Evolutionary conservation across 2,113 vertebrate species (phyloP).

Genomic region (Cromileptes altivelis): DNA sequence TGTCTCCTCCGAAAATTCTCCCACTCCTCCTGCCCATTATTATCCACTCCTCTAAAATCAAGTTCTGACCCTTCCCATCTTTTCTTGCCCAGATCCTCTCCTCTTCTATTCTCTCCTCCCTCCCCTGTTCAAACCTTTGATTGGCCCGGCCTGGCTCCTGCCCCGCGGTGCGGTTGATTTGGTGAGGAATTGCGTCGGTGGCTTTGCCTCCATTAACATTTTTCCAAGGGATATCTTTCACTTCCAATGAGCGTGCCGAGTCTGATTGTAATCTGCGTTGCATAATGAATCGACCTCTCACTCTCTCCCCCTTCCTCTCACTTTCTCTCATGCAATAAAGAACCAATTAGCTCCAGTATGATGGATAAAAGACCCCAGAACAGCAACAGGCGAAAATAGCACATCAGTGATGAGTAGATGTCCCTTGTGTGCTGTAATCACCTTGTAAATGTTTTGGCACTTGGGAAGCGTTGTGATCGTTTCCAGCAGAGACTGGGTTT

Average conservation of each 20-base stretch:
- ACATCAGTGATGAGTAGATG: background rate
- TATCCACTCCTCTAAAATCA: constrained; percentile 9
- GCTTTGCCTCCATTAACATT: constrained; percentile 78
- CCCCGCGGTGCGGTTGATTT: constrained; percentile 51
- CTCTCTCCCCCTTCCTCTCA: constrained; percentile 9
- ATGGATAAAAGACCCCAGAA: constrained; percentile 2
- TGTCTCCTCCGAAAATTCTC: constrained; percentile 10
- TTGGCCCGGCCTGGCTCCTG: constrained; percentile 34
- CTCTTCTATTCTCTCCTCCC: constrained; percentile 21
- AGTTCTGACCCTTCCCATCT: background rate
- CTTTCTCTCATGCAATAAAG: constrained; percentile 30
- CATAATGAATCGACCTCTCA: constrained; percentile 62
- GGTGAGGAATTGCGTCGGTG: constrained; percentile 42
- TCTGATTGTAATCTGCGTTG: constrained; percentile 75
- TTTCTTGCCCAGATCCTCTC: background rate
- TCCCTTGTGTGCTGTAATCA: background rate
- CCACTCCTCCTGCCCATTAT: background rate
- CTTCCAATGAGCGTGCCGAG: constrained; percentile 60
- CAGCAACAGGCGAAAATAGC: constrained; percentile 18
- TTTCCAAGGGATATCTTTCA: constrained; percentile 77
- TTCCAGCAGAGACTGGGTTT: background rate
- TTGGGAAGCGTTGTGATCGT: background rate
- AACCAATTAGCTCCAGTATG: constrained; percentile 25
- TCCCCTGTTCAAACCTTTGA: constrained; percentile 23
- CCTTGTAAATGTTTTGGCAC: constrained; percentile 11